Conservation (phyloP, 2,888 invertebrate species). For the Drosophila neutralis region DNA sequence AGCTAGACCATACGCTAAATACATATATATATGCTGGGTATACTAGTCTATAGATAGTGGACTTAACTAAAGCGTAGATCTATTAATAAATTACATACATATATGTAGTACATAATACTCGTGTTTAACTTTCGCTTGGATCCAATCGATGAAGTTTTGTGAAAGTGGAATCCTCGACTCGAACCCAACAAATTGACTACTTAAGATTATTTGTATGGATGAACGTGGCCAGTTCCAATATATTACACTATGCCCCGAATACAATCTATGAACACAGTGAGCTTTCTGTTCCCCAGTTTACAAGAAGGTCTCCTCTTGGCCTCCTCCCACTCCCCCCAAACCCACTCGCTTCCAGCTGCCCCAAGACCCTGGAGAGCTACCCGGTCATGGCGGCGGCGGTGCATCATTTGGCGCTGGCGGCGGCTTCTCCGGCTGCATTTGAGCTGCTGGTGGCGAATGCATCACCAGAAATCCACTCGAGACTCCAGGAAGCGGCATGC, state of each 20-base stretch:
- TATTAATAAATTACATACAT: conserved; percentile 55
- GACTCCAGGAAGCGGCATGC: conserved; percentile 62
- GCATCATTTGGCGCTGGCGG: conserved; percentile 77
- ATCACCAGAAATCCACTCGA: conserved; percentile 68
- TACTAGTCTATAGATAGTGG: conserved; percentile 31
- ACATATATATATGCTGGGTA: conserved; percentile 12
- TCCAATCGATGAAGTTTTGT: conserved; percentile 22
- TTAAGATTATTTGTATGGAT: conserved; percentile 59
- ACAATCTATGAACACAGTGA: conserved; percentile 78
- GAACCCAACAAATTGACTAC: conserved; percentile 76
- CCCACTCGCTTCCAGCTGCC: conserved; percentile 38
- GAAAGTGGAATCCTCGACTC: conserved; percentile 28
- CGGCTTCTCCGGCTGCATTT: conserved; percentile 61
- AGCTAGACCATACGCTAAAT: conserved; percentile 39
- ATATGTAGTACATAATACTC: conserved; percentile 52
- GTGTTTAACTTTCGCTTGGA: conserved; percentile 14
- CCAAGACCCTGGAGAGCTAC: conserved; percentile 21
- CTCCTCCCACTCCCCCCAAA: background rate
- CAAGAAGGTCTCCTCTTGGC: conserved; percentile 73
- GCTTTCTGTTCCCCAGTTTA: conserved; percentile 68
- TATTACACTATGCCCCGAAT: conserved; percentile 40
- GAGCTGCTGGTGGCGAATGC: conserved; percentile 40
- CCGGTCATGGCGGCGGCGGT: conserved; percentile 82
- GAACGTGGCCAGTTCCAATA: conserved; percentile 19
- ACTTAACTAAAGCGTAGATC: conserved; percentile 49